Evolutionary conservation across 2,113 vertebrate species (phyloP), one percentile per base, ranked within the genome.

Genomic region (Turnix velox): DNA sequence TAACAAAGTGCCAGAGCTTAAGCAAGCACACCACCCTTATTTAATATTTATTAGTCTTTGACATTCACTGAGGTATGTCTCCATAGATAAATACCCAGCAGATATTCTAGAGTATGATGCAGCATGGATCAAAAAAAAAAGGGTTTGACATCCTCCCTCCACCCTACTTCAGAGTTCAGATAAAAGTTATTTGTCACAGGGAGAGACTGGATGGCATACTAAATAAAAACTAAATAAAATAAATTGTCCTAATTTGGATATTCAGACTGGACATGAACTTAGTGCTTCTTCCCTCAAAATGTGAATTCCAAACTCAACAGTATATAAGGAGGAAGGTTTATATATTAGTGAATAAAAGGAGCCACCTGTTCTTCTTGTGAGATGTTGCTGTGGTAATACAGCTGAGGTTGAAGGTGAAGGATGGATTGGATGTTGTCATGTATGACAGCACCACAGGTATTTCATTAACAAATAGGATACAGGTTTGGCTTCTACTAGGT

Each of bases 11-110:
- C 61, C 69, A 79, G 92, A 61, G 62, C 71, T 85, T 68, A 82
- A 95, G 78, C 65, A 93, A 84, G 86, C 46, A 77, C 76, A 77
- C 76, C 68, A 42, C 68, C 43, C 73, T 93, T 49, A 76, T 87
- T 78, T 78, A 94, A 87, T 94, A 90, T 90, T 88, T 88, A 83
- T 79, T 76, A 81, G 31, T 73, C 78, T 81, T 84, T 87, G 92
- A 75, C 90, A 49, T 91, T 92, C 73, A 43, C 25, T 51, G 78
- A 76, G 23, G 37, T 87, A 73, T 22, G 2, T 89, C 84, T 94
- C 58, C 37, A 13, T 30, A 83, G 78, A 72, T 87, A 84, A 72
- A 87, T 76, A 74, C 46, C 18, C 55, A 85, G 20, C 58, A 84
- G 59, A 51, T 78, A 78, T 14, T 74, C 76, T 67, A 35, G 11